Conservation (phyloP, 2,888 invertebrate genomes). For the Gastracanthus pulcherrimus region DNA sequence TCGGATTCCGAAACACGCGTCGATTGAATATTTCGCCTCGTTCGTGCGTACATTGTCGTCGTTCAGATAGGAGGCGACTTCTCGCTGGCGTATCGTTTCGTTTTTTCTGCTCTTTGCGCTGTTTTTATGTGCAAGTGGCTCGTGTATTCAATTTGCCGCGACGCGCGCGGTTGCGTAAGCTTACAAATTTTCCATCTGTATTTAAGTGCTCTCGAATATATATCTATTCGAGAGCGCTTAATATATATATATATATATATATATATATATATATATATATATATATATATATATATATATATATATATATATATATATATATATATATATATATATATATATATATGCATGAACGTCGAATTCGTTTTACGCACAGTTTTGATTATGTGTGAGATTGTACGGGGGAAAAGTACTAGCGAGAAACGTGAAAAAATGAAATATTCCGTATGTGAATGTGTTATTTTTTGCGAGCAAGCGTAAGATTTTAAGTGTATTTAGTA, state of each 20-base stretch:
- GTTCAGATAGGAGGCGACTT: background rate
- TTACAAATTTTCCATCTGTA: conserved; percentile 45
- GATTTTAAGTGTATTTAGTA: background rate
- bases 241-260: conserved; percentile 49
- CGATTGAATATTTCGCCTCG: background rate
- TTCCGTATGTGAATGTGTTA: background rate
- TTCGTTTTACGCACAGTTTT: background rate
- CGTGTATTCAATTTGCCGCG: background rate
- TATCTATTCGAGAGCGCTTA: background rate
- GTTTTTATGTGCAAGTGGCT: background rate
- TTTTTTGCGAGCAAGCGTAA: background rate
- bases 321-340: conserved; percentile 51
- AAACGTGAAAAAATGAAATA: conserved; percentile 17
- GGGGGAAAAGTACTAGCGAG: background rate
- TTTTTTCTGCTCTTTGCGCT: background rate
- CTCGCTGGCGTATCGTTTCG: background rate
- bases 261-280: conserved; percentile 42
- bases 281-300: conserved; percentile 46
- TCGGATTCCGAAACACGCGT: background rate
- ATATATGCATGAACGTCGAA: background rate
- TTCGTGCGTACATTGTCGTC: conserved; percentile 15
- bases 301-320: conserved; percentile 47
- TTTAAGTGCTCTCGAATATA: background rate
- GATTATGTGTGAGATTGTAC: conserved; percentile 5
- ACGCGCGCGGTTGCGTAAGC: conserved; percentile 33